phyloP scores from a whole-genome alignment of 2,888 invertebrate genomes.

The Deilephila elpenor region DNA sequence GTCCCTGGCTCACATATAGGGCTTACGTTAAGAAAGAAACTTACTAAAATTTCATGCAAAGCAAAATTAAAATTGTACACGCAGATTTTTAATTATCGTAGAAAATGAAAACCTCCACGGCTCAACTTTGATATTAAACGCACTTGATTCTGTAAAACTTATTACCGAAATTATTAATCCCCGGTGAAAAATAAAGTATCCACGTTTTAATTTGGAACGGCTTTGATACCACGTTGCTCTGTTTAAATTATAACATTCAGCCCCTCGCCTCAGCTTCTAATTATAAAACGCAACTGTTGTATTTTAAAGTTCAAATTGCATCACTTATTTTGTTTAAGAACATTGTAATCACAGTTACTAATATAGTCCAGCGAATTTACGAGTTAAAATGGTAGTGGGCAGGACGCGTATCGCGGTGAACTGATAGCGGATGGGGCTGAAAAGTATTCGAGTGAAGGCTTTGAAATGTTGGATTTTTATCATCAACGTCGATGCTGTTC shows the following conservation, averaged over 20 bases:
- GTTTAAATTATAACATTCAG: too few relatives aligned
- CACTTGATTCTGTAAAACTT: conserved; percentile 12
- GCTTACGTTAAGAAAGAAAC: background rate
- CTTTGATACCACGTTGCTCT: background rate
- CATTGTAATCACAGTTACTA: too few relatives aligned
- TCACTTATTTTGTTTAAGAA: too few relatives aligned
- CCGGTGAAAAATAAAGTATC: background rate
- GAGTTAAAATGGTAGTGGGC: too few relatives aligned
- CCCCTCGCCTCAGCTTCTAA: too few relatives aligned
- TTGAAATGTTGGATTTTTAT: too few relatives aligned
- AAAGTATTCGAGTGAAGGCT: too few relatives aligned
- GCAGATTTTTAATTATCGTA: background rate
- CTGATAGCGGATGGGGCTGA: too few relatives aligned
- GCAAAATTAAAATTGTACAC: background rate
- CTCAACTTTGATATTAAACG: conserved; percentile 11
- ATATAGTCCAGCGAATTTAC: too few relatives aligned
- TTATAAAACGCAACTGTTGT: background rate
- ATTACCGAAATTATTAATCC: conserved; percentile 16
- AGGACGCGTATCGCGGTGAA: too few relatives aligned
- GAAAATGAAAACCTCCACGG: background rate
- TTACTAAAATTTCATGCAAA: background rate
- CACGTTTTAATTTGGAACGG: conserved; percentile 16
- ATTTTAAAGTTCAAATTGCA: background rate
- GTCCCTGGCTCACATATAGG: too few relatives aligned
- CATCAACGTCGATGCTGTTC: too few relatives aligned